Base-by-base conservation (phyloP, 1,140 invertebrate species). In the Dolichoris vasculosae region DNA sequence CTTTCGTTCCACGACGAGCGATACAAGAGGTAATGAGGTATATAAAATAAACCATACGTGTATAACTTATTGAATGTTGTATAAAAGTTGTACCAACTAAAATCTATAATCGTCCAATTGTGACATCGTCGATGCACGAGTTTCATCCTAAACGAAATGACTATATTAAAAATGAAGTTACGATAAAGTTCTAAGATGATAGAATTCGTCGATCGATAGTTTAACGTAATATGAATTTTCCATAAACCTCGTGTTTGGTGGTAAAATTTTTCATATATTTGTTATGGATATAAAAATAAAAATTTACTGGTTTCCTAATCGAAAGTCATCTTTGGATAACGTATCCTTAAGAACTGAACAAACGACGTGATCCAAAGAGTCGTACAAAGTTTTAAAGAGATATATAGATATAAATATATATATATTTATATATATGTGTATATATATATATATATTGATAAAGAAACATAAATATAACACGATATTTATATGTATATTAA, bases 381-480 rank as follows among this genome's bases (percentile, higher is more conserved):
- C 80, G 81, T 86, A 83, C 76, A 86, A 86, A 86, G 23, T 35
- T 83, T 83, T 79, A 86, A 83, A 59, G 46, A 46, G 32, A 75
- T 51, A 85, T 73, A 71, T 78, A 79, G 7, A 85, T 85, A 46
- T 63, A 79, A 76, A 48, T 75, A 83, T 67, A 85, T 73, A 71
- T 78, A 79, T 7, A 85, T 85, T 35, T 63, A 79, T 63, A 48
- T 75, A 83, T 67, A 75, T 51, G 80, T 73, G 55, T 78, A 79
- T 7, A 85, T 85, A 46, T 63, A 79, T 63, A 48, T 75, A 83
- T 67, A 46, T 76, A 82, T 82, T 73, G 40, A 78, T 46, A 78
- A 78, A 83, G 30, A 78, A 77, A 3, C n/a, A 40, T 71, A 79
- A 78, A 84, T 71, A 71, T 55, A 79, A 40, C 46, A 30, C n/a